Evolutionary conservation across 2,113 vertebrate genomes (phyloP).

Genomic region (Datnioides undecimradiatus): DNA sequence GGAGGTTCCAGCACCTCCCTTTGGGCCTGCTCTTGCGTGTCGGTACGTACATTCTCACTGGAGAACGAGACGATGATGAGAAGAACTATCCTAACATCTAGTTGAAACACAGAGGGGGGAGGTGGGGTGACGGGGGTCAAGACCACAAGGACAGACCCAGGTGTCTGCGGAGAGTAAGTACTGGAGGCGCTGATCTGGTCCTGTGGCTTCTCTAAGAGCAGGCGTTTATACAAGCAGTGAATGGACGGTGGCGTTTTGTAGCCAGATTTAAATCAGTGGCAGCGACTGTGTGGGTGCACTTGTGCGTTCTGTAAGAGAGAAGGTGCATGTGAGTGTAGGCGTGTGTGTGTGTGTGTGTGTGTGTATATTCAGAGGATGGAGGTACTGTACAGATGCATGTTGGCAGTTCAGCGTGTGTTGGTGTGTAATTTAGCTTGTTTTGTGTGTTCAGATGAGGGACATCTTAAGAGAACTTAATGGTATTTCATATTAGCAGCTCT

Average conservation of each 20-base stretch:
- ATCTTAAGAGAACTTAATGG: not conserved
- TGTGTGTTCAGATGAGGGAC: conserved; percentile 10
- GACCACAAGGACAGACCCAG: conserved; percentile 8
- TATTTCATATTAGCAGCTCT: conserved; percentile 4
- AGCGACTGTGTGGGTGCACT: not conserved
- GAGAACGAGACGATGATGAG: conserved; percentile 44
- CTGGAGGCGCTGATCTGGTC: conserved; percentile 23
- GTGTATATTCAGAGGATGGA: conserved; percentile 17
- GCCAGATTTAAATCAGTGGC: conserved; percentile 24
- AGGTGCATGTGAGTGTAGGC: conserved; percentile 27
- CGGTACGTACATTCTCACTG: conserved; percentile 35
- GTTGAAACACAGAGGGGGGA: conserved; percentile 38
- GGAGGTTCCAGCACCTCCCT: conserved; percentile 10
- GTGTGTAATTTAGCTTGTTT: conserved; percentile 9
- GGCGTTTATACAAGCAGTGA: conserved; percentile 69
- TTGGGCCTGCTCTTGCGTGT: not conserved
- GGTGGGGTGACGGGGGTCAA: not conserved
- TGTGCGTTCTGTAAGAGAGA: conserved; percentile 30
- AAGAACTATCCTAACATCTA: conserved; percentile 45
- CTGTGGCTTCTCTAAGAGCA: conserved; percentile 58
- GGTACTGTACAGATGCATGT: conserved; percentile 46
- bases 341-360: conserved; percentile 36
- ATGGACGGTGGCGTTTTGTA: not conserved
- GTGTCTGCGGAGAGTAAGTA: not conserved
- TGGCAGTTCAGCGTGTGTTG: conserved; percentile 27